Conservation (phyloP, 2,797 vertebrate species). For the Pampus argenteus region DNA sequence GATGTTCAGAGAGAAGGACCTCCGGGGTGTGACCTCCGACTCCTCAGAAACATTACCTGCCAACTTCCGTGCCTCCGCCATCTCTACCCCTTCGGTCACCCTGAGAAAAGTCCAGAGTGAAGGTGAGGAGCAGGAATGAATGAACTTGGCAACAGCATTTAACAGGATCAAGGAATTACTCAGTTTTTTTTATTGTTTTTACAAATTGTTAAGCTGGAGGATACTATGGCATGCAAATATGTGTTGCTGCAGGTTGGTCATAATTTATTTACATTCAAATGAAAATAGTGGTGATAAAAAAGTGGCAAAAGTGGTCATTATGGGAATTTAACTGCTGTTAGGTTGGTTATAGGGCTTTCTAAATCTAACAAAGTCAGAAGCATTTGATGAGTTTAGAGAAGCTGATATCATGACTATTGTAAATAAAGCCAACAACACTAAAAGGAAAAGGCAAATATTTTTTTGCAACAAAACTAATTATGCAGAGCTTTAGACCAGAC, state of each 20-base stretch:
- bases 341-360: not conserved
- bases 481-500: not conserved
- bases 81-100: constrained; percentile 91
- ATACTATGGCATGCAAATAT: not conserved
- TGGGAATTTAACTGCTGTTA: not conserved
- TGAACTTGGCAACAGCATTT: not conserved
- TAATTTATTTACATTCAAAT: constrained; percentile 5
- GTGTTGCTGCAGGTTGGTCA: not conserved
- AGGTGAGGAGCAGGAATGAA: constrained; percentile 78
- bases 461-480: not conserved
- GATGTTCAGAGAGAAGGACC: constrained; percentile 95
- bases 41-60: constrained; percentile 94
- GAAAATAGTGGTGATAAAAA: not conserved
- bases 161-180: not conserved
- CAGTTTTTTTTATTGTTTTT: not conserved
- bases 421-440: not conserved
- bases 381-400: not conserved
- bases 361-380: not conserved
- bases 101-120: constrained; percentile 94
- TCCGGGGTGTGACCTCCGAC: constrained; percentile 92
- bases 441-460: not conserved
- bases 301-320: not conserved
- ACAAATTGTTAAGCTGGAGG: not conserved
- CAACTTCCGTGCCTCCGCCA: constrained; percentile 93
- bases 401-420: not conserved